Conservation (phyloP, 2,797 vertebrate genomes). For the Pangasius mekongensis region DNA sequence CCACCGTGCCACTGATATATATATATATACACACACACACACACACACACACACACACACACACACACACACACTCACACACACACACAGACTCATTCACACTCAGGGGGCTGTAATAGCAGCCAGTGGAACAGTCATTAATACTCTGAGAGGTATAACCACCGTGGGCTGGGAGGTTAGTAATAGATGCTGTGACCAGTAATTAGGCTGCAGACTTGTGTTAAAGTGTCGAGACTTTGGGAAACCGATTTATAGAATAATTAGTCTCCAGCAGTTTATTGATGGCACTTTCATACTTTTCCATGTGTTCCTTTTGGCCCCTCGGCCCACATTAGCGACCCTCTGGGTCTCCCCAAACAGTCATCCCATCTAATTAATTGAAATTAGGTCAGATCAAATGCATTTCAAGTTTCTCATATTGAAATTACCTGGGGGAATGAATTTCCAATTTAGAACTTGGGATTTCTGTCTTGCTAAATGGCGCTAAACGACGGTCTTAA, state of each 20-base stretch:
- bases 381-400: conserved; percentile 87
- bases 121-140: conserved; percentile 73
- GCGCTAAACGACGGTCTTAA: conserved; percentile 77
- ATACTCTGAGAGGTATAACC: conserved; percentile 67
- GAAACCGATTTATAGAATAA: conserved; percentile 81
- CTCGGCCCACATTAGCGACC: conserved; percentile 69
- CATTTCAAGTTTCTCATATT: conserved; percentile 85
- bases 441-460: conserved; percentile 85
- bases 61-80: conserved; percentile 42
- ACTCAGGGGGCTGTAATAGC: conserved; percentile 62
- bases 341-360: conserved; percentile 81
- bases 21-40: conserved; percentile 42
- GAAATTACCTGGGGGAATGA: conserved; percentile 82
- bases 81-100: conserved; percentile 52
- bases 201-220: conserved; percentile 79
- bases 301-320: conserved; percentile 74
- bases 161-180: conserved; percentile 70
- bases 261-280: conserved; percentile 84
- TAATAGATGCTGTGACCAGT: conserved; percentile 82
- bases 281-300: conserved; percentile 81
- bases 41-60: conserved; percentile 53
- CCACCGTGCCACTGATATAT: conserved; percentile 15
- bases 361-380: conserved; percentile 85
- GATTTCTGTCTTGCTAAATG: conserved; percentile 80
- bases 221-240: conserved; percentile 82